A percentile compares a stretch with the other conserved stretches of the same genome.
These are phyloP conservation scores for Holothuria scabra DNA, from an alignment of 53 echinoderm and acorn worm genomes.

Conservation along the genomic window DNA sequence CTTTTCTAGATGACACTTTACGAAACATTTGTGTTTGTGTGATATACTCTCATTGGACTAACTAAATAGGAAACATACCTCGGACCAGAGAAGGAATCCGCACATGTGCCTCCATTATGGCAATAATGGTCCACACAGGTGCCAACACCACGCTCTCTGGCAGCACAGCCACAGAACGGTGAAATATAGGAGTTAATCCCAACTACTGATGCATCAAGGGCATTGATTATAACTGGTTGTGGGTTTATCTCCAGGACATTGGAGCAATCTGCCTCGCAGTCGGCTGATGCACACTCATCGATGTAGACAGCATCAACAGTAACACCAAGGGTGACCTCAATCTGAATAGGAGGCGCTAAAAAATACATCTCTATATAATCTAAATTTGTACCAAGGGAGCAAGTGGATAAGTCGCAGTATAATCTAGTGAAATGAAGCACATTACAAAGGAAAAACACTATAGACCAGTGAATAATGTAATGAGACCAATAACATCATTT, in stretches of 20 bases:
- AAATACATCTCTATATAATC: too few species aligned
- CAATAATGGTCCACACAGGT: constrained; percentile 70
- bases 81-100: constrained; percentile 70
- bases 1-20: too few species aligned
- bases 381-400: too few species aligned
- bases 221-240: constrained; percentile 79
- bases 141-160: constrained; percentile 53
- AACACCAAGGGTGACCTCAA: constrained; percentile 57
- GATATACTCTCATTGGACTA: too few species aligned
- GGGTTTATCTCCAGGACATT: constrained; percentile 78
- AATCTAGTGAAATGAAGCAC: too few species aligned
- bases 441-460: too few species aligned
- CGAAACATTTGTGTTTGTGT: too few species aligned
- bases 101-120: constrained; percentile 91
- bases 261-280: constrained; percentile 90
- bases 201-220: constrained; percentile 71
- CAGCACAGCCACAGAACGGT: constrained; percentile 78
- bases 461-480: too few species aligned
- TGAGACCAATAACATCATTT: too few species aligned
- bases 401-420: too few species aligned
- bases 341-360: not conserved
- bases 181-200: constrained; percentile 74
- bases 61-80: constrained; percentile 59
- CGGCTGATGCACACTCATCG: constrained; percentile 82
- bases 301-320: constrained; percentile 80